A percentile compares a stretch with the other conserved stretches of the same genome.
Evolutionary conservation across 2,113 vertebrate species (phyloP).

Genomic region (Mobula birostris): DNA sequence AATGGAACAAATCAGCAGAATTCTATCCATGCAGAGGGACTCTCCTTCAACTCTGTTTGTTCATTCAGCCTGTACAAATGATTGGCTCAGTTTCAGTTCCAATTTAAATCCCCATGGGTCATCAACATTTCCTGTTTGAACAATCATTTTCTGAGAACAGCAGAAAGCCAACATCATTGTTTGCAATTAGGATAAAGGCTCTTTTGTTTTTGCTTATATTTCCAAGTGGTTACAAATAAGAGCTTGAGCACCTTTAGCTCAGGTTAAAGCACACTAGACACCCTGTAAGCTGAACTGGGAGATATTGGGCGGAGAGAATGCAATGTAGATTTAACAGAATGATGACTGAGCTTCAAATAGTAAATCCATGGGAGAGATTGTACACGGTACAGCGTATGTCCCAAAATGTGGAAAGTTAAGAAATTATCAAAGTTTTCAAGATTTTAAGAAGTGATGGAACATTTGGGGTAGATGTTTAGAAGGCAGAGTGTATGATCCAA

Average conservation of each 20-base stretch:
- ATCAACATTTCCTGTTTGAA: background rate
- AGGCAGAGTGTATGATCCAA: no score
- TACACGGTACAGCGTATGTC: no score
- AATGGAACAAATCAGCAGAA: background rate
- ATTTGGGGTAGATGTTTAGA: no score
- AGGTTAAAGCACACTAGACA: background rate
- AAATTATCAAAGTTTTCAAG: no score
- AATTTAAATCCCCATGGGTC: background rate
- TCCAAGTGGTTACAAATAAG: background rate
- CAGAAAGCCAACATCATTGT: background rate
- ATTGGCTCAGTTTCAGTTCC: background rate
- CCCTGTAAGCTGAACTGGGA: no score
- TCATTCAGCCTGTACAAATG: background rate
- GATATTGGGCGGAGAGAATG: no score
- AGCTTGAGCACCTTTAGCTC: background rate
- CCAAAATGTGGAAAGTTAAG: no score
- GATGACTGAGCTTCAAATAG: no score
- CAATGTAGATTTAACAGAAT: no score
- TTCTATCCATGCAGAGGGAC: background rate
- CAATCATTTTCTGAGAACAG: background rate
- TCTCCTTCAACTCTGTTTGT: background rate
- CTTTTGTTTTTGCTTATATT: background rate
- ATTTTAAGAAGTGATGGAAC: no score
- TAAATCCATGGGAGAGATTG: no score
- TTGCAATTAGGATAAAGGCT: background rate